Evolutionary conservation across 2,888 invertebrate species (phyloP), one percentile per base, ranked within the genome.

Genomic region (Phymatocera aterrima): DNA sequence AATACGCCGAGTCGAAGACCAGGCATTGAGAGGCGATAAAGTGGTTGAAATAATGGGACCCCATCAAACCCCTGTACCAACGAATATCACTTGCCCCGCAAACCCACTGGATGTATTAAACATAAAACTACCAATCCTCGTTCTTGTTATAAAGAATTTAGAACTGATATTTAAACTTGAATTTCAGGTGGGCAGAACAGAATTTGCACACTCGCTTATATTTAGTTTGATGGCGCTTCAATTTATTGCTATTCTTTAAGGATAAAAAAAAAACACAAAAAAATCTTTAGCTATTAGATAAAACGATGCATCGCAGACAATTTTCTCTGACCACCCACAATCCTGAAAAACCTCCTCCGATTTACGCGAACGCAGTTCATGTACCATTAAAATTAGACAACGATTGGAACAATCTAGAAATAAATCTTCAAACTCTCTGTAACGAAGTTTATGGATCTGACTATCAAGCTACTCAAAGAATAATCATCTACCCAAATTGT

Each of bases 21-120:
- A 83, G 28, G 31, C 21, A 15, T 80, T 85, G 5, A 83, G 81
- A 43, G 83, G 83, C 2, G 83, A 85, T 65, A 81, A 77, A 80
- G 83, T 85, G 70, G 81, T 85, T 34, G 85, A 84, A 81, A 83
- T 85, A 81, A 83, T 77, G 21, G 84, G 83, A 24, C 79, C 82
- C 51, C 83, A 79, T 10, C 75, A 81, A 61, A 81, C 81, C 34
- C 72, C 79, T 28, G 78, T 82, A 51, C 80, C 78, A 8, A 85
- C 85, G 3, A 81, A 80, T 24, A 83, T 84, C 75, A 80, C 78
- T 24, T 79, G 77, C 10, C 64, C 79, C 12, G 43, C 79, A 10
- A 54, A 77, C 54, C 75, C 79, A 46, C 37, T 28, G 28, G 79
- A 79, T 51, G 40, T 65, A 6, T 43, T 79, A 8, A 60, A 77